Evolutionary conservation across 2,113 vertebrate genomes (phyloP).

Genomic region (Polypterus bichir): DNA sequence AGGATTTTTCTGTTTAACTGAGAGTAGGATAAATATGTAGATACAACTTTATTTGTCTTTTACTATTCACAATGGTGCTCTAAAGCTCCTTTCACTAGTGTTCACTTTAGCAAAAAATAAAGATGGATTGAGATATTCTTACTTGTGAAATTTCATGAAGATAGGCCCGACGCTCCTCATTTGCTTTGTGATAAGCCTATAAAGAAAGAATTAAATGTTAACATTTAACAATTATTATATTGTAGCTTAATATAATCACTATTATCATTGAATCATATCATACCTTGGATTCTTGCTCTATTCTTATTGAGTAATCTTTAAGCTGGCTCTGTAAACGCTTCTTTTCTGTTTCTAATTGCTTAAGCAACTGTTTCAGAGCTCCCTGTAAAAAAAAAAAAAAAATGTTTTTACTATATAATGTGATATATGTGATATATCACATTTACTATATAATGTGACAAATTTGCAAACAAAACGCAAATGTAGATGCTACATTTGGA

Average conservation of each 20-base stretch:
- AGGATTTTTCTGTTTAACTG: too few species aligned
- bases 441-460: too few species aligned
- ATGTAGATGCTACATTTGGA: too few species aligned
- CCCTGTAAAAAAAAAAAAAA: conserved; percentile 44
- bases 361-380: conserved; percentile 54
- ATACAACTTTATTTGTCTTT: too few species aligned
- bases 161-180: conserved; percentile 50
- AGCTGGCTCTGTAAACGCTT: conserved; percentile 56
- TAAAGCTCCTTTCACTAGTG: too few species aligned
- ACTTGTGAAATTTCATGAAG: conserved; percentile 69
- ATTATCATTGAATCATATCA: conserved; percentile 16
- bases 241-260: background rate
- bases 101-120: too few species aligned
- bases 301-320: conserved; percentile 53
- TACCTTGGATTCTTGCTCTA: conserved; percentile 74
- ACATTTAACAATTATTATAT: conserved; percentile 15
- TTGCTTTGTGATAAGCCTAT: conserved; percentile 69
- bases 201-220: conserved; percentile 15
- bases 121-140: conserved; percentile 15
- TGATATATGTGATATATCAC: too few species aligned
- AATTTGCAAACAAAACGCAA: too few species aligned
- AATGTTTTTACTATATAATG: conserved; percentile 3
- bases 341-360: conserved; percentile 59
- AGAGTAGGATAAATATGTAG: too few species aligned
- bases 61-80: too few species aligned